Evolutionary conservation across 2,113 vertebrate species (phyloP), one percentile per base, ranked within the genome.

Genomic region (Tonatia bakeri): DNA sequence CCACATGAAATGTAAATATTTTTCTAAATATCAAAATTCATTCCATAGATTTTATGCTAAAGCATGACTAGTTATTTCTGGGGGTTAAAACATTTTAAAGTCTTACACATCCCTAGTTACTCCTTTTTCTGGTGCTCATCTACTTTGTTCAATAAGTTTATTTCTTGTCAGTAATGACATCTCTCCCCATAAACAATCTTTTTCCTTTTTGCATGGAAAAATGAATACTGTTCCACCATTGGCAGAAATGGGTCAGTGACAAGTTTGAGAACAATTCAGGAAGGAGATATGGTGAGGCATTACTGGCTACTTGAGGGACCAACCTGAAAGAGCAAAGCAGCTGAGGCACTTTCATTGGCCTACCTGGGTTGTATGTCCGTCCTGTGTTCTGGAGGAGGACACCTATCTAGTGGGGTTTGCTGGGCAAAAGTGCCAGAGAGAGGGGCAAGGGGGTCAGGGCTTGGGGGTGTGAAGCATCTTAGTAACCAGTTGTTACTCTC

Each of bases 1-100:
- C 64, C 22, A 77, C 1, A 69, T 33, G 31, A 73, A 92, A 96
- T 90, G 87, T 40, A 52, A 91, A 56, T 87, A 59, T 36, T 79
- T 43, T 82, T 26, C 13, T 64, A 73, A 82, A 47, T 77, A 26
- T 90, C 43, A 95, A 91, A 93, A 89, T 36, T 61, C 59, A 85
- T 70, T 33, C 2, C 17, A 80, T 4, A 47, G 5, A n/a, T 84
- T 93, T 94, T 20, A 73, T 70, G 19, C 85, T 65, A 94, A 88
- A 76, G 24, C 52, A 76, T 5, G 20, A 81, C 52, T 72, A 61
- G 15, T 7, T 87, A 36, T 65, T 45, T 94, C 12, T 50, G 7
- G 8, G 52, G 64, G 36, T 43, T 90, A 93, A 77, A 73, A 47
- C 87, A 33, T 52, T 70, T 81, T 80, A 77, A 90, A 77, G 19